Evolutionary conservation across 2,888 invertebrate species (phyloP).

Genomic region (Drosophila mimica): DNA sequence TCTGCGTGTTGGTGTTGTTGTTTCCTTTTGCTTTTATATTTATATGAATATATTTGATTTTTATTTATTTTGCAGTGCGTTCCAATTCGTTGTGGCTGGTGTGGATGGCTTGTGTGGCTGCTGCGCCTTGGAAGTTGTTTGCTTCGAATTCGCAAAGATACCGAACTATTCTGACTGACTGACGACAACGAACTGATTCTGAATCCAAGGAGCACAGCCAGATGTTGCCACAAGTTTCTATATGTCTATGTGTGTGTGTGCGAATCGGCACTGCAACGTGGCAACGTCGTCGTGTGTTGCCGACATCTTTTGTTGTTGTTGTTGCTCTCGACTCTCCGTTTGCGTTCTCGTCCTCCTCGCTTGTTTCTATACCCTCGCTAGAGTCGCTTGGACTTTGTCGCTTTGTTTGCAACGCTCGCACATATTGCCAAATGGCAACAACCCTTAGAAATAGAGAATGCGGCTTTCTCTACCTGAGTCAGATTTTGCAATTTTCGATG

Average conservation of each 20-base stretch:
- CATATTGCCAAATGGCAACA: not conserved
- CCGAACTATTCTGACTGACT: constrained; percentile 77
- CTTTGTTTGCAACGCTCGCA: not conserved
- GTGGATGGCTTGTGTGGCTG: constrained; percentile 33
- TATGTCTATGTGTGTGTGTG: constrained; percentile 34
- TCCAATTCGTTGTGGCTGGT: constrained; percentile 53
- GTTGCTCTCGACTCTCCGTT: constrained; percentile 31
- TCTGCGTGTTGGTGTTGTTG: constrained; percentile 5
- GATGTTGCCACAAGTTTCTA: constrained; percentile 76
- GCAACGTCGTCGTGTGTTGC: constrained; percentile 58
- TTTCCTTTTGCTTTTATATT: constrained; percentile 8
- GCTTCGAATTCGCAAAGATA: constrained; percentile 47
- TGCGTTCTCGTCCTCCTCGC: constrained; percentile 45
- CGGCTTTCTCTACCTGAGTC: constrained; percentile 2
- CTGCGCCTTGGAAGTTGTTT: constrained; percentile 52
- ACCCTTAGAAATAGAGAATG: constrained; percentile 10
- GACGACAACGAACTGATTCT: constrained; percentile 82
- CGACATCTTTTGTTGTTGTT: constrained; percentile 40
- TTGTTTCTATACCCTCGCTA: constrained; percentile 27
- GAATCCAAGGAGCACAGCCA: constrained; percentile 82
- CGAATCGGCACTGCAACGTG: constrained; percentile 69
- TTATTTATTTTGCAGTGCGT: constrained; percentile 40
- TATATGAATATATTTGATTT: constrained; percentile 8
- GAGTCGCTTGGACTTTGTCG: constrained; percentile 20
- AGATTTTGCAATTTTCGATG: not conserved